A percentile compares a stretch with the other conserved stretches of the same genome.
phyloP scores from a whole-genome alignment of 1,140 invertebrate species.

The Leptoteleia sp. region DNA sequence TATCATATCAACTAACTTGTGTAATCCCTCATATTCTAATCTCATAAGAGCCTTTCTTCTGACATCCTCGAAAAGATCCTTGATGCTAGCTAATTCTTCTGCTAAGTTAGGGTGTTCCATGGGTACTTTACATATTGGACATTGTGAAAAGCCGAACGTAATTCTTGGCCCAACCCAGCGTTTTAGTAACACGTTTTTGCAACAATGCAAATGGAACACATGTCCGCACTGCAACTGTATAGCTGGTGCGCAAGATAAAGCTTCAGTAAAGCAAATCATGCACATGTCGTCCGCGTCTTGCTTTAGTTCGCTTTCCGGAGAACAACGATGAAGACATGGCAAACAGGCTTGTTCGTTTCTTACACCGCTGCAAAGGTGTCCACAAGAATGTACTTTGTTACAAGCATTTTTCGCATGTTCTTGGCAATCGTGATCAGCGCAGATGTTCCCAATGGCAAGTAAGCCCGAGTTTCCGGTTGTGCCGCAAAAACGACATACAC shows the following conservation, averaged over 20 bases:
- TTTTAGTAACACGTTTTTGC: constrained; percentile 91
- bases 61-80: constrained; percentile 93
- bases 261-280: constrained; percentile 99
- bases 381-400: constrained; percentile 90
- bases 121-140: constrained; percentile 97
- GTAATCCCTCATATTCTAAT: constrained; percentile 96
- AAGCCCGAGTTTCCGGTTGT: constrained; percentile 90
- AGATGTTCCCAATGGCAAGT: constrained; percentile 95
- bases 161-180: constrained; percentile 97
- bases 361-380: constrained; percentile 96
- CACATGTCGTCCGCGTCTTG: constrained; percentile 99
- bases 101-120: constrained; percentile 91
- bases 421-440: constrained; percentile 95
- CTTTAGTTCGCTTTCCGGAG: constrained; percentile 86
- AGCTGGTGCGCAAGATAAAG: constrained; percentile 96
- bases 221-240: constrained; percentile 96
- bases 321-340: constrained; percentile 94
- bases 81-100: constrained; percentile 90
- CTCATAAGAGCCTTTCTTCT: constrained; percentile 96
- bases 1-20: constrained; percentile 82
- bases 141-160: constrained; percentile 96
- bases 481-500: constrained; percentile 96
- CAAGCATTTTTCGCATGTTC: constrained; percentile 93
- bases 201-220: constrained; percentile 97
- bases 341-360: constrained; percentile 90